Percentiles rank a stretch among this genome's conserved stretches.
Conservation (phyloP, 1,140 invertebrate species). For the Thaumatotibia leucotreta region DNA sequence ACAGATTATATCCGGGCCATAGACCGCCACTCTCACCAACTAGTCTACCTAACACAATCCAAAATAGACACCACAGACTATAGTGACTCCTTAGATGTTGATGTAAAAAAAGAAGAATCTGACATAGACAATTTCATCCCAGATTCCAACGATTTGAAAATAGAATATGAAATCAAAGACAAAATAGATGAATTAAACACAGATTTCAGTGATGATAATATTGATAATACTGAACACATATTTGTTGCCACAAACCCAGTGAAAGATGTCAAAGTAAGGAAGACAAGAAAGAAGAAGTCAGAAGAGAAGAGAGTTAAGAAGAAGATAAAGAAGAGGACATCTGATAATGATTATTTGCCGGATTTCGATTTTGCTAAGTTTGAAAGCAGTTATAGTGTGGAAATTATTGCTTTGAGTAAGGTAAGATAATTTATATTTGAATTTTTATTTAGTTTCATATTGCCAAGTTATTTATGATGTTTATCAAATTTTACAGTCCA, state of each 20-base stretch:
- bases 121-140: neutral
- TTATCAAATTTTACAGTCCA: too few relatives aligned
- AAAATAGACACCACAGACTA: neutral
- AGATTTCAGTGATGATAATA: neutral
- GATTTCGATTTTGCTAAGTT: constrained; percentile 3
- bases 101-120: neutral
- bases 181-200: neutral
- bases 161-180: neutral
- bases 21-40: neutral
- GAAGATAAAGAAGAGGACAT: neutral
- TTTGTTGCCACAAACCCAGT: neutral
- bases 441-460: too few relatives aligned
- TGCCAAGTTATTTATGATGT: too few relatives aligned
- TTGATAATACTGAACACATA: neutral
- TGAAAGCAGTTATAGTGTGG: neutral
- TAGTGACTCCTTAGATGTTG: neutral
- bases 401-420: neutral
- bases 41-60: neutral
- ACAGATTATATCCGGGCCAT: neutral
- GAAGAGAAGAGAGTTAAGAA: neutral
- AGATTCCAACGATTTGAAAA: neutral
- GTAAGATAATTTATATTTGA: neutral
- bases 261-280: neutral
- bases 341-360: constrained; percentile 1
- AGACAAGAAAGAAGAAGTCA: neutral